Evolutionary conservation across 2,888 invertebrate species (phyloP), one percentile per base, ranked within the genome.

Genomic region (Ornithoptera alexandrae): DNA sequence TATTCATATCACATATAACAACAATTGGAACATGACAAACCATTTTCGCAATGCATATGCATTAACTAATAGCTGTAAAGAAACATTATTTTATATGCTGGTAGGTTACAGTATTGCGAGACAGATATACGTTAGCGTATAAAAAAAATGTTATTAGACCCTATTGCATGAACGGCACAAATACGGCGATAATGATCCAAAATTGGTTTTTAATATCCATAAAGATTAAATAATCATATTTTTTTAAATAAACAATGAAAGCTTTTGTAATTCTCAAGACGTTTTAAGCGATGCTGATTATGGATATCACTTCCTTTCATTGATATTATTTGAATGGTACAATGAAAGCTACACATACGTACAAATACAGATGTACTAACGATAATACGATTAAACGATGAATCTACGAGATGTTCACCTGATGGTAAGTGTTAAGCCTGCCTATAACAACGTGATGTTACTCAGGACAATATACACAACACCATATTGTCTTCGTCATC

Each of bases 31-130:
- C 12, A 50, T 5, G 50, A 15, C 17, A 50, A 50, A 50, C 15
- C 50, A 50, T 50, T 46, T 46, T 46, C 46, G 46, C 15, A 46
- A 12, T 15, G 46, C 46, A 15, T 15, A 46, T 74, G 72, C 74
- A 69, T 67, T 72, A 73, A 76, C 72, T 74, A 57, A 72, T 73
- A 72, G 20, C 76, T 71, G 73, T 72, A 81, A 87, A 82, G 84
- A 85, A 79, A 77, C 72, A 58, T 57, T 76, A 79, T 81, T 80
- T 75, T 73, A 70, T 68, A 17, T 24, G n/a, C 3, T 15, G 50
- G 75, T 80, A 81, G 85, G 85, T 85, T 82, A 82, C 81, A 74
- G 77, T 73, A 74, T 72, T 74, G 62, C 71, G 69, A 74, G 76
- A 78, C 77, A 76, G 77, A 15, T 2, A 42, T 12, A 61, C 42